Conservation (phyloP, 2,888 invertebrate genomes). For the Azorinus chamasolen region DNA sequence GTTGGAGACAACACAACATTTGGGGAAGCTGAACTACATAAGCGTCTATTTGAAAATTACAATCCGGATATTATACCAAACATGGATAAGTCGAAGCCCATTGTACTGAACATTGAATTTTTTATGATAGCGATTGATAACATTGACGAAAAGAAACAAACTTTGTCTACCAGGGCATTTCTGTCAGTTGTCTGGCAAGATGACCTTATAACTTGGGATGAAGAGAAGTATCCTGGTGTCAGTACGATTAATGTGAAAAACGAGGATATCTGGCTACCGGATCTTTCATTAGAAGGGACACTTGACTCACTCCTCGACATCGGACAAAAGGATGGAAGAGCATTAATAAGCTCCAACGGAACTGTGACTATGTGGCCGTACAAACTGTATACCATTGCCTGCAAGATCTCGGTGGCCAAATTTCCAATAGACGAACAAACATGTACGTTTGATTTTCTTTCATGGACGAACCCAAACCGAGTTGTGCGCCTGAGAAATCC, state of each 20-base stretch:
- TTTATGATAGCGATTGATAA: conserved; percentile 60
- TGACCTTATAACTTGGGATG: conserved; percentile 47
- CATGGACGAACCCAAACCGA: conserved; percentile 50
- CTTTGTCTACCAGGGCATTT: conserved; percentile 48
- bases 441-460: conserved; percentile 62
- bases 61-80: conserved; percentile 46
- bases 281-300: conserved; percentile 40
- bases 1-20: no score
- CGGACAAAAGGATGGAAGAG: conserved; percentile 49
- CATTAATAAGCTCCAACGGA: conserved; percentile 41
- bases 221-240: conserved; percentile 34
- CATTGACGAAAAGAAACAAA: conserved; percentile 60
- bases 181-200: conserved; percentile 62
- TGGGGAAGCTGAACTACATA: conserved; percentile 37
- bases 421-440: conserved; percentile 68
- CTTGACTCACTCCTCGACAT: conserved; percentile 55
- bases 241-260: conserved; percentile 50
- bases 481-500: conserved; percentile 27
- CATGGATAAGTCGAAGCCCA: conserved; percentile 16
- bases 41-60: conserved; percentile 33
- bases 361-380: conserved; percentile 60
- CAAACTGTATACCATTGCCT: conserved; percentile 40
- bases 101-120: conserved; percentile 44
- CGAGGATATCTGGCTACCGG: conserved; percentile 59
- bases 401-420: conserved; percentile 43